Evolutionary conservation across 2,888 invertebrate genomes (phyloP), one percentile per base, ranked within the genome.

Genomic region (Mayetiola destructor): DNA sequence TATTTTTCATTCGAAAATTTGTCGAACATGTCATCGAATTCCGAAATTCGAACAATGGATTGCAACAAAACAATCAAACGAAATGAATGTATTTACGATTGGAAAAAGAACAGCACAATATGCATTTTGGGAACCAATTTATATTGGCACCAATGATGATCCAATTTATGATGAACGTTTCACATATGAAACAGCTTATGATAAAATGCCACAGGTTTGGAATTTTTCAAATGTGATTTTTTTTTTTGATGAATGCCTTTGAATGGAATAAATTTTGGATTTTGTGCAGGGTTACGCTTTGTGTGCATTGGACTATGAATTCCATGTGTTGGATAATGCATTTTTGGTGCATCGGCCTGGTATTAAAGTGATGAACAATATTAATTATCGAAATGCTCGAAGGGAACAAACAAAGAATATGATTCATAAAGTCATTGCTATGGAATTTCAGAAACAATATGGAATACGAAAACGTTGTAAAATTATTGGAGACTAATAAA

Each of bases 111-210:
- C 78, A 27, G 86, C 87, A 14, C 80, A 80, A 64, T 87, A 80
- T 68, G 77, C 85, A 30, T 87, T 88, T 69, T 93, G 93, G 93
- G 93, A 93, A 73, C 93, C 93, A 10, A 91, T 93, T 64, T 93
- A 87, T 67, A 90, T 94, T 59, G 92, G 93, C 18, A 91, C 91
- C 0, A 85, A 92, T 70, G 76, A 79, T 20, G 92, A 91, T 66
- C 91, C 92, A 0, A 77, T 86, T 62, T 93, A 93, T 69, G 93
- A 93, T 63, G 92, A 93, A 69, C 77, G 92, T 66, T 80, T 93
- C 60, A 89, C 88, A 68, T 93, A 93, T 92, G 92, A 94, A 68
- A 93, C 93, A 42, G 89, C 89, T 73, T 86, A 88, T 71, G 93
- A 94, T 73, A 93, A 93, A 75, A 93, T 93, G 92, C 88, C 91